phyloP scores from a whole-genome alignment of 1,140 invertebrate species.

The Ridgeia piscesae region DNA sequence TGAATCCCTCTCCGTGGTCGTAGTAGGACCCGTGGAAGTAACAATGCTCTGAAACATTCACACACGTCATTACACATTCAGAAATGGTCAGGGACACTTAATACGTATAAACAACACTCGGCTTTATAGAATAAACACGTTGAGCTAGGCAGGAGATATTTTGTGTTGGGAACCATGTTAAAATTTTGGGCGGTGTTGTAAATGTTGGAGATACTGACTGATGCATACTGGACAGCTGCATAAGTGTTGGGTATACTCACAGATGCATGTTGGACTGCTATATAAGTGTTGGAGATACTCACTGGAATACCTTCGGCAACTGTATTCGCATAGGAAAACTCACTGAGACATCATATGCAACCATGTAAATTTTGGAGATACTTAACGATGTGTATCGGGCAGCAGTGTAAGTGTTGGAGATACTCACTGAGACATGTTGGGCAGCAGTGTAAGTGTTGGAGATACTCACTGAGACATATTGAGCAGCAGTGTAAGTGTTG shows the following conservation, averaged over 20 bases:
- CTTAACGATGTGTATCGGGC: not conserved
- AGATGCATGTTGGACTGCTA: not conserved
- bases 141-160: not conserved
- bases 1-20: conserved; percentile 79
- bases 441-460: conserved; percentile 68
- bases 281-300: conserved; percentile 59
- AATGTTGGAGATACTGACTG: not conserved
- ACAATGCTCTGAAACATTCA: conserved; percentile 70
- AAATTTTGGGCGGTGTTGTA: not conserved
- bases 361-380: not conserved
- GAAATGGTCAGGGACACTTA: not conserved
- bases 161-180: not conserved
- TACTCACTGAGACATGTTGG: conserved; percentile 79
- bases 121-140: not conserved
- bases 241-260: not conserved
- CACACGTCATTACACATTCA: not conserved
- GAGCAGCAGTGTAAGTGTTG: not conserved
- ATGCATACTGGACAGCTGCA: not conserved
- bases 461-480: not conserved
- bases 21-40: conserved; percentile 74
- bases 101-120: not conserved
- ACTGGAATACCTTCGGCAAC: conserved; percentile 82
- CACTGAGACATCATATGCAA: no score
- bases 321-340: conserved; percentile 58
- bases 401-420: not conserved